These are phyloP conservation scores for Thysanoteuthis rhombus DNA, from an alignment of 2,888 invertebrate genomes.

Conservation along the genomic window DNA sequence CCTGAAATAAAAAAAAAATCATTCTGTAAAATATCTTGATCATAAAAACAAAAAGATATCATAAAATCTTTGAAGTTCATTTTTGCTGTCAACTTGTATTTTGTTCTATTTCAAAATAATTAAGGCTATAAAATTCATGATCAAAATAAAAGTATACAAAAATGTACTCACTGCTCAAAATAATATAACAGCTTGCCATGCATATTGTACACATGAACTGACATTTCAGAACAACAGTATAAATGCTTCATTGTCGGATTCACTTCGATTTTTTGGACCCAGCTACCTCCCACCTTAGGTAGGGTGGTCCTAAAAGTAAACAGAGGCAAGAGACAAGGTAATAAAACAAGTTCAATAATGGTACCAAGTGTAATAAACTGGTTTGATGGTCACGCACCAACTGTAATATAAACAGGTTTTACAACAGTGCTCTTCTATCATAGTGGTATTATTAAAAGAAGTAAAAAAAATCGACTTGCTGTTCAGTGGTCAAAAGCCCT, in stretches of 20 bases:
- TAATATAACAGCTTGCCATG: slow-evolving; percentile 61
- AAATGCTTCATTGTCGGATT: slow-evolving; percentile 61
- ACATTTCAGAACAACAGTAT: slow-evolving; percentile 66
- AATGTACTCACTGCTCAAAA: slow-evolving; percentile 53
- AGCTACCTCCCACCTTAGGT: slow-evolving; percentile 63
- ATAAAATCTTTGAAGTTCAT: no score
- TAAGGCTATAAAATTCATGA: neutral
- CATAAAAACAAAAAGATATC: no score
- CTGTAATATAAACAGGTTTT: no score
- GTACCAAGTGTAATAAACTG: slow-evolving; percentile 16
- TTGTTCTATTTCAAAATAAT: no score
- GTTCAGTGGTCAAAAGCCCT: no score
- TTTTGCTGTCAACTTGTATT: no score
- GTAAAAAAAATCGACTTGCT: no score
- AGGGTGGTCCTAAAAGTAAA: slow-evolving; percentile 49
- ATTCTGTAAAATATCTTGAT: neutral
- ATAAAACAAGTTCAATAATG: neutral
- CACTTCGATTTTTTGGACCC: slow-evolving; percentile 66
- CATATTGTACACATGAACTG: slow-evolving; percentile 63
- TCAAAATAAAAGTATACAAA: neutral
- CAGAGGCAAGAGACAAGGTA: neutral
- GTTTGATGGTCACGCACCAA: neutral
- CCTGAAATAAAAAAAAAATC: slow-evolving; percentile 45
- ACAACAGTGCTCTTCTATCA: no score
- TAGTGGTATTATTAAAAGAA: no score